Evolutionary conservation across 2,113 vertebrate genomes (phyloP), one percentile per base, ranked within the genome.

Genomic region (Pteropus alecto): DNA sequence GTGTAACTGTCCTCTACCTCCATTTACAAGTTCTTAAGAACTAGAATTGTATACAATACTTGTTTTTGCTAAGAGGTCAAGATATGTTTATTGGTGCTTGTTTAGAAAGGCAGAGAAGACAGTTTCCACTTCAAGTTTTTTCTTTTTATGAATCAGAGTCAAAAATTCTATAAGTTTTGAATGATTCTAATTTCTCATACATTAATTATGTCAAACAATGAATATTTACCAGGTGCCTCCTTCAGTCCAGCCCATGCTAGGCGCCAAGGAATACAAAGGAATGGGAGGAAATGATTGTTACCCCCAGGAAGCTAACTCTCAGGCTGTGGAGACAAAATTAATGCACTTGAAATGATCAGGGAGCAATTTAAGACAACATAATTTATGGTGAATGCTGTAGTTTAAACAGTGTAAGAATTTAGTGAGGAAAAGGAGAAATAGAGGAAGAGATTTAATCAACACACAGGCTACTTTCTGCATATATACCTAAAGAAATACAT

Each of bases 41-140:
- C 41, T 92, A 63, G 26, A 92, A 78, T 68, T 67, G 60, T 77
- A 6, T 38, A 46, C 48, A 48, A 85, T 82, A n/a, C 12, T 95
- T 95, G 6, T 24, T 82, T 97, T 91, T 87, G 9, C 51, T 68
- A 82, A 61, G 21, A 79, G 16, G 60, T 85, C 84, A 93, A 61
- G 51, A 68, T 33, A 51, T 38, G 24, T 85, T 95, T 43, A 46
- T 30, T 85, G 22, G 46, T 43, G 65, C 41, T 85, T 89, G 88
- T 51, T 93, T 85, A 70, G 41, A 70, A 93, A 88, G 67, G 30
- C 13, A 73, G 10, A 97, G 90, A 90, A 94, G 14, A 6, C 30
- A 78, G 33, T 87, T 87, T 94, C 48, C 30, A 82, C 51, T 43
- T 51, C 18, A 90, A 35, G 19, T 78, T 65, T 85, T 85, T 88